Evolutionary conservation across 2,113 vertebrate species (phyloP).

Genomic region (Ardeotis arabs): DNA sequence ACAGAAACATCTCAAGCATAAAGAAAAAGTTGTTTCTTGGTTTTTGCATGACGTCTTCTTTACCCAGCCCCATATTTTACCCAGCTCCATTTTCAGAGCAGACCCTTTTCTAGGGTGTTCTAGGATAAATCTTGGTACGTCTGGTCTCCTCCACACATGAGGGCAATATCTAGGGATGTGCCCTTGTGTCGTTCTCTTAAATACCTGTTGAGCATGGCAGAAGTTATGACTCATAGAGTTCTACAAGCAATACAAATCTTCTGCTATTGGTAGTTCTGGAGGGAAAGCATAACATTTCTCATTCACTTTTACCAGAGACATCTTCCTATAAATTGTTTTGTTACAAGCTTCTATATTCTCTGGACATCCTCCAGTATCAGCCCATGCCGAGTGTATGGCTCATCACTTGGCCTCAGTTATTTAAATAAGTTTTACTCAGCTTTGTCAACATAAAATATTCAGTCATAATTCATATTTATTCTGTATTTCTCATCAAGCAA

Average conservation of each 20-base stretch:
- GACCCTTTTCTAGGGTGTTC: not conserved
- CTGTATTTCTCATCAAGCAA: not conserved
- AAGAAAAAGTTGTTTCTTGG: not conserved
- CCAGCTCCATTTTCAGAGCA: not conserved
- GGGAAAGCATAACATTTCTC: not conserved
- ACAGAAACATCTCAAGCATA: not conserved
- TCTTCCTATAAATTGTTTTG: not conserved
- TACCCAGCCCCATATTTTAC: not conserved
- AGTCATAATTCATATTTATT: not conserved
- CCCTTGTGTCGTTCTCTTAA: not conserved
- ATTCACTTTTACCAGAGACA: not conserved
- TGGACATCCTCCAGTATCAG: not conserved
- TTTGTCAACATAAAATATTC: not conserved
- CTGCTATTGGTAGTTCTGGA: not conserved
- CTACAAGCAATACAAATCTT: not conserved
- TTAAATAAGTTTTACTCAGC: not conserved
- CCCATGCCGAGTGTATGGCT: not conserved
- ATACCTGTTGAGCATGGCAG: not conserved
- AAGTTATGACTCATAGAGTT: not conserved
- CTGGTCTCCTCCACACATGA: not conserved
- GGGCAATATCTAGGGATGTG: not conserved
- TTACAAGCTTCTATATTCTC: not conserved
- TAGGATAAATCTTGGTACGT: not conserved
- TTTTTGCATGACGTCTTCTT: not conserved
- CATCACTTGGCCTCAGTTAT: not conserved